A percentile compares a stretch with the other conserved stretches of the same genome.
phyloP scores from a whole-genome alignment of 2,888 invertebrate species.

The Patella pellucida region DNA sequence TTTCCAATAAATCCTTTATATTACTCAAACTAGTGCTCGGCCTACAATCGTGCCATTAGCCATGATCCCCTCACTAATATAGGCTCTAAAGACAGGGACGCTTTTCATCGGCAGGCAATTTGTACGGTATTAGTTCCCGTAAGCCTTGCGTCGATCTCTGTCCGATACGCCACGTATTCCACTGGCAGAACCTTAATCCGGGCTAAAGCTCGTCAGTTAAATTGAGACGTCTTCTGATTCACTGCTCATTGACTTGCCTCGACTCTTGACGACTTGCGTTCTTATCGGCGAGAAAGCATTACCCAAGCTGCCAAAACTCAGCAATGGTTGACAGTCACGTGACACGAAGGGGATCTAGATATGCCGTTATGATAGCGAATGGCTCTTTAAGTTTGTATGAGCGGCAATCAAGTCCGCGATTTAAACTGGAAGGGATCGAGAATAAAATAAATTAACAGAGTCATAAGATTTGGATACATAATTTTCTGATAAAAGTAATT shows the following conservation, averaged over 20 bases:
- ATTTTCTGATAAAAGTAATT: conserved; percentile 11
- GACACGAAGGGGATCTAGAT: background rate
- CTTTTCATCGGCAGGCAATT: conserved; percentile 50
- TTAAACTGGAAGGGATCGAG: background rate
- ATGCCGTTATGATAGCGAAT: background rate
- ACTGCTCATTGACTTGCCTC: conserved; percentile 56
- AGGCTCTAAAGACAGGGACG: background rate
- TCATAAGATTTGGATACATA: conserved; percentile 1
- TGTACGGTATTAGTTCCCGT: conserved; percentile 48
- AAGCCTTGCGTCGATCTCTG: conserved; percentile 25
- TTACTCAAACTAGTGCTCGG: background rate
- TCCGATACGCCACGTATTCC: background rate
- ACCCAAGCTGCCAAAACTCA: background rate
- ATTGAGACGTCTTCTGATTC: conserved; percentile 54
- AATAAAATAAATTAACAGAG: conserved; percentile 10
- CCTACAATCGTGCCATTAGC: background rate
- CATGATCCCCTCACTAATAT: conserved; percentile 1
- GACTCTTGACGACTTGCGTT: conserved; percentile 34
- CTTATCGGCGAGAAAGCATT: conserved; percentile 8
- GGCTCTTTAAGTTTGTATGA: conserved; percentile 8
- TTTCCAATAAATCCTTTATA: background rate
- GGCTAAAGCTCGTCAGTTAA: conserved; percentile 41
- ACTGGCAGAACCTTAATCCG: conserved; percentile 31
- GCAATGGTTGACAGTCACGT: conserved; percentile 1
- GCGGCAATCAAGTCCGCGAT: background rate